Evolutionary conservation across 92 coral and sea anemone genomes (phyloP).

Genomic region (Porites rus): DNA sequence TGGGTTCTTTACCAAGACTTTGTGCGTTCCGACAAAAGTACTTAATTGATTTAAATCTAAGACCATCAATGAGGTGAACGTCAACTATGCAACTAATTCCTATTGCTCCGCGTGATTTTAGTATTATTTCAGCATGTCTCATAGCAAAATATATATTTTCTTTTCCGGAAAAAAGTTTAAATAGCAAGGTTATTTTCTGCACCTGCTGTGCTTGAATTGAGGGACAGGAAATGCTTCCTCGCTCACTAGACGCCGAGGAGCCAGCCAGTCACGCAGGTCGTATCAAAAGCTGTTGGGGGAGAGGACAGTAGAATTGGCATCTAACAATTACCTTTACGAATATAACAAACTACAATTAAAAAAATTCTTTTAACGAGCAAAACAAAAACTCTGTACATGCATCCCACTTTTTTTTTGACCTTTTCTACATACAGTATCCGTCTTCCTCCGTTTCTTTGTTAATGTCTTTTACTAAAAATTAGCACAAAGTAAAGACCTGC

Average conservation of each 20-base stretch:
- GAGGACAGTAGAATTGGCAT: neutral
- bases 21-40: neutral
- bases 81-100: slow-evolving; percentile 4
- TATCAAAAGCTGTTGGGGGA: neutral
- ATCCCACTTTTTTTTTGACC: no score
- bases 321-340: no score
- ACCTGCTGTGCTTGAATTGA: slow-evolving; percentile 41
- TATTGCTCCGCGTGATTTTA: slow-evolving; percentile 26
- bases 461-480: no score
- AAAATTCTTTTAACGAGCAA: no score
- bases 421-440: no score
- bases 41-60: neutral
- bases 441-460: no score
- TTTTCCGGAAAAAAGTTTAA: slow-evolving; percentile 33
- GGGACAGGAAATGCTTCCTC: slow-evolving; percentile 37
- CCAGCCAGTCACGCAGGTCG: slow-evolving; percentile 30
- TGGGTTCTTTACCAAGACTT: neutral
- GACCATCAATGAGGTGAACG: neutral
- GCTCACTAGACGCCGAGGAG: slow-evolving; percentile 31
- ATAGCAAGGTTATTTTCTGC: neutral
- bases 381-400: no score
- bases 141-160: neutral
- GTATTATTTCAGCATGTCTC: neutral
- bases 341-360: no score
- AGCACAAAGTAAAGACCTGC: no score